Base-by-base conservation (phyloP, 2,888 invertebrate genomes). In the Creontiades dilutus region DNA sequence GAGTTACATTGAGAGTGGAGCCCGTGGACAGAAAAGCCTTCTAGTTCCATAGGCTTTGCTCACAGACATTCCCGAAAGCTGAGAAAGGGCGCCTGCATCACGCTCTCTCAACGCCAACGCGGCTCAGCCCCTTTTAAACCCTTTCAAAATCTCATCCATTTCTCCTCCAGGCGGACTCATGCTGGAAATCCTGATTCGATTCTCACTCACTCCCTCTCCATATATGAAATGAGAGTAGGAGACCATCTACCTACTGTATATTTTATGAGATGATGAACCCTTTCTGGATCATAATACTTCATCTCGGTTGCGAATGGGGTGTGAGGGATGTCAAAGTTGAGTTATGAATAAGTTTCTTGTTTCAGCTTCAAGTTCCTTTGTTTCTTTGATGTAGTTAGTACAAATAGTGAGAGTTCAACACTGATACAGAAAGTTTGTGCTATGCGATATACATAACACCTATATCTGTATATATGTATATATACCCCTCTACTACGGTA, bases 181-280 rank as follows among this genome's bases (percentile, higher is more conserved):
- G 52, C 68, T 68, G 61, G 68, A 27, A 68, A 68, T 68, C 68
- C 68, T 68, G 68, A 68, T 68, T 68, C 68, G 68, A 68, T 68
- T 68, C 68, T 23, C 68, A 23, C 12, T 23, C 37, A 37, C 23
- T 13, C n/a, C 23, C 23, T 68, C 23, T 68, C 23, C 68, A 68
- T 68, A 68, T 68, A 23, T 23, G 23, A 68, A 12, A 23, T 9
- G 68, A 1, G 61, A 68, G 68, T 27, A 23, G 23, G 23, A 23
- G 68, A 68, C 68, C 68, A 23, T 68, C 68, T 23, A 68, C 68
- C 68, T 68, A 68, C 23, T 23, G 68, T 68, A 68, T 68, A 68
- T 68, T 12, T 68, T 19, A 68, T 68, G 68, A 68, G 68, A 19
- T 68, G 68, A 68, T 68, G 68, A 68, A 68, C 68, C 68, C 68